phyloP scores from a whole-genome alignment of 2,888 invertebrate genomes.

The Eubasilissa splendida region DNA sequence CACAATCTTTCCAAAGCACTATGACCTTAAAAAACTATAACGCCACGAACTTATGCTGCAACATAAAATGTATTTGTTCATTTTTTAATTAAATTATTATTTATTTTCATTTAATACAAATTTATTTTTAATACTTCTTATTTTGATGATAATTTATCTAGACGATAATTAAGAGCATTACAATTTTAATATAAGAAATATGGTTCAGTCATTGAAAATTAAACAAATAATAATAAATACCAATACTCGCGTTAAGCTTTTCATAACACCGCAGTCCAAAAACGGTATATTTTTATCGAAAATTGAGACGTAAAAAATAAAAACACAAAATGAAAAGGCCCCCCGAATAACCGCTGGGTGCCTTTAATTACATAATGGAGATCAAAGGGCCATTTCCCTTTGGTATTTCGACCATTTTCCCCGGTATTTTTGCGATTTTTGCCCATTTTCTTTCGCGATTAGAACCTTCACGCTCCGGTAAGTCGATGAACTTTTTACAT shows the following conservation, averaged over 20 bases:
- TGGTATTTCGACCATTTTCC: background rate
- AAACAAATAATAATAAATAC: conserved; percentile 15
- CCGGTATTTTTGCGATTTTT: conserved; percentile 17
- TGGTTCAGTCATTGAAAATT: background rate
- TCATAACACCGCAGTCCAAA: conserved; percentile 22
- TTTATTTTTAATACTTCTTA: too few relatives aligned
- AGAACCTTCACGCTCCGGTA: background rate
- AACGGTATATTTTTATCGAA: conserved; percentile 16
- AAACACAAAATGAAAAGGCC: conserved; percentile 12
- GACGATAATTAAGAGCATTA: too few relatives aligned
- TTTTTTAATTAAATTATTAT: too few relatives aligned
- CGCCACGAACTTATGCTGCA: too few relatives aligned
- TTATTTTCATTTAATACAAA: too few relatives aligned
- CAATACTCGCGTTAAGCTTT: conserved; percentile 24
- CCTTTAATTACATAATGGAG: conserved; percentile 54
- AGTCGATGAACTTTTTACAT: background rate
- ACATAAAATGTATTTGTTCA: too few relatives aligned
- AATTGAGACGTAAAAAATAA: conserved; percentile 23
- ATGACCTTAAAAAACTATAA: too few relatives aligned
- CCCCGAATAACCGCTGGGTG: conserved; percentile 27
- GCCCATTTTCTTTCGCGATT: conserved; percentile 15
- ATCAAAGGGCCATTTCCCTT: conserved; percentile 48
- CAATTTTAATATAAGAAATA: too few relatives aligned
- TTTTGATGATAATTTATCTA: too few relatives aligned
- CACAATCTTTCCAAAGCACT: too few relatives aligned